Conservation (phyloP, 1,140 invertebrate species). For the Aphelinus atriplicis region DNA sequence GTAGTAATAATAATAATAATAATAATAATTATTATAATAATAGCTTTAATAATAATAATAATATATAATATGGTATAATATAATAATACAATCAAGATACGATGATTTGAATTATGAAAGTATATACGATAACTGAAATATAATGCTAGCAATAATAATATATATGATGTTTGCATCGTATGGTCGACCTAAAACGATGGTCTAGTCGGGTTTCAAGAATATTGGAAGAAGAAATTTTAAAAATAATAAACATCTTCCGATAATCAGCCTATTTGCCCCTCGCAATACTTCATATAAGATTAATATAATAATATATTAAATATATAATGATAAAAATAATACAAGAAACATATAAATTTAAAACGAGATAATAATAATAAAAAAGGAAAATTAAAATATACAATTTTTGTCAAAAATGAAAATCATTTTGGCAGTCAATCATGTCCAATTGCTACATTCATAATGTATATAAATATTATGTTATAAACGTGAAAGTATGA, state of each 20-base stretch:
- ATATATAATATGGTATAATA: conserved; percentile 13
- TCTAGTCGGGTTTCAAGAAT: conserved; percentile 27
- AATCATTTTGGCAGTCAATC: conserved; percentile 11
- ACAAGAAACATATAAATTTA: conserved; percentile 8
- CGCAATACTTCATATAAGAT: background rate
- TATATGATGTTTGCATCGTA: conserved; percentile 54
- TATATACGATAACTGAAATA: conserved; percentile 40
- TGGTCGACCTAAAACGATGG: conserved; percentile 50
- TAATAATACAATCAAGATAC: conserved; percentile 41
- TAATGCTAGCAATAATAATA: conserved; percentile 44
- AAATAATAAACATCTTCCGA: conserved; percentile 28
- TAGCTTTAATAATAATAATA: conserved; percentile 47
- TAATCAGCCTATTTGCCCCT: conserved; percentile 20
- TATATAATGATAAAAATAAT: conserved; percentile 25
- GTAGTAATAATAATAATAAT: conserved; percentile 45
- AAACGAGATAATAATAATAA: background rate
- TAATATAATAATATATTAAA: conserved; percentile 23
- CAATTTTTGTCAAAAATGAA: background rate
- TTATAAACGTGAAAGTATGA: conserved; percentile 8
- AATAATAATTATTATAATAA: conserved; percentile 46
- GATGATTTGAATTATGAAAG: conserved; percentile 40
- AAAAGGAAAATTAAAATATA: background rate
- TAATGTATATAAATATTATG: background rate
- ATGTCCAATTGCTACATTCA: conserved; percentile 15
- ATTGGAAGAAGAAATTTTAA: conserved; percentile 33